Conservation (phyloP, 2,888 invertebrate species). For the Temnothorax rugatulus region DNA sequence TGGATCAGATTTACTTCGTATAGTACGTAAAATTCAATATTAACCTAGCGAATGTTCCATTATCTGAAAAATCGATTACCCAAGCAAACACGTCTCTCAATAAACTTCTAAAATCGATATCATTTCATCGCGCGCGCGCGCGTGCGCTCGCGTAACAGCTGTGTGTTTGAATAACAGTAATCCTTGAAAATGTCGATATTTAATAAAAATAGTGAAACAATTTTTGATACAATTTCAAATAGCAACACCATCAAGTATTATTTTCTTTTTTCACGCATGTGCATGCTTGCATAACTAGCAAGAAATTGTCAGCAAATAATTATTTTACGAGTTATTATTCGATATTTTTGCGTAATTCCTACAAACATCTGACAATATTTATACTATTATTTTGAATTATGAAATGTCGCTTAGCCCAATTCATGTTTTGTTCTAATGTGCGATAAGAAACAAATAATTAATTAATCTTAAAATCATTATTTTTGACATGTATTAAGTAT, state of each 20-base stretch:
- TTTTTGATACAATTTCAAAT: conserved; percentile 41
- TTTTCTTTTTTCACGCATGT: conserved; percentile 6
- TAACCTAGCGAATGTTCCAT: conserved; percentile 52
- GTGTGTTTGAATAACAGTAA: conserved; percentile 51
- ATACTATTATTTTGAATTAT: not conserved
- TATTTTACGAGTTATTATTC: conserved; percentile 8
- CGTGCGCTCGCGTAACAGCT: conserved; percentile 18
- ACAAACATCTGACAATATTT: not conserved
- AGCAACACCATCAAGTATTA: conserved; percentile 25
- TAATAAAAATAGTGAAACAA: conserved; percentile 49
- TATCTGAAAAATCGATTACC: conserved; percentile 57
- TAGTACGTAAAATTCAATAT: conserved; percentile 55
- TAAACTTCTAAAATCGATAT: conserved; percentile 56
- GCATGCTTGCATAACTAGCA: not conserved
- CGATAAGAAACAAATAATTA: not conserved
- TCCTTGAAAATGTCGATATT: conserved; percentile 54
- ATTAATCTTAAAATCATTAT: not conserved
- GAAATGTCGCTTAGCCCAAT: not conserved
- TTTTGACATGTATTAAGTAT: not conserved
- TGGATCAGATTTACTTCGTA: conserved; percentile 46
- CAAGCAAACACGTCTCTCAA: conserved; percentile 51
- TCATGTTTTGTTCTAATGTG: not conserved
- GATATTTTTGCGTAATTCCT: not conserved
- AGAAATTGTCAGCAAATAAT: not conserved
- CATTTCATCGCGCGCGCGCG: conserved; percentile 32